These are phyloP conservation scores for Empidonax alnorum DNA, from an alignment of 2,113 vertebrate species.

Conservation along the genomic window DNA sequence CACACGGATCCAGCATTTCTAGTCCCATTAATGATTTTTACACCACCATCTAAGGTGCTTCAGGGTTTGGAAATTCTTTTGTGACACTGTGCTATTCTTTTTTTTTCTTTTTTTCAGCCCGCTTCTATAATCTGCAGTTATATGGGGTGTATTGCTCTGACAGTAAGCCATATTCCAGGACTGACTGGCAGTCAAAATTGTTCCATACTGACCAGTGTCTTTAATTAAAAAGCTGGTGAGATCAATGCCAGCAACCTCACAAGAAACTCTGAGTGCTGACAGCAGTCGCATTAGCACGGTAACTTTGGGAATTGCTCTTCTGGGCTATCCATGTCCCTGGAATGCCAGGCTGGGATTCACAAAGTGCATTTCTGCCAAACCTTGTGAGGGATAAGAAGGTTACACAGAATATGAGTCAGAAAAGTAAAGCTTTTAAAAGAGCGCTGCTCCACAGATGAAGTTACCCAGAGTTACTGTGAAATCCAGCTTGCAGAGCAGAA, in stretches of 20 bases:
- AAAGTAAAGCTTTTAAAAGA: slow-evolving; percentile 2
- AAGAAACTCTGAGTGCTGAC: slow-evolving; percentile 11
- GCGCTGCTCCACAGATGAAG: not conserved
- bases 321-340: not conserved
- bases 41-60: slow-evolving; percentile 1
- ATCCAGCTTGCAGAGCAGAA: not conserved
- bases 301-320: slow-evolving; percentile 27
- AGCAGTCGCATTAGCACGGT: not conserved
- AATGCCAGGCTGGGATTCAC: not conserved
- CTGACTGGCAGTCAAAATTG: not conserved
- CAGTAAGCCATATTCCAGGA: not conserved
- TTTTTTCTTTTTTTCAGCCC: not conserved
- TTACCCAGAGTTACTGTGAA: not conserved
- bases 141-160: not conserved
- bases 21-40: not conserved
- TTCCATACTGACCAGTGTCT: not conserved
- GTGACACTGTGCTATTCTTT: not conserved
- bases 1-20: not conserved
- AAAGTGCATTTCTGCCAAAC: not conserved
- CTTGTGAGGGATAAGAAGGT: not conserved
- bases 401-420: not conserved
- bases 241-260: not conserved
- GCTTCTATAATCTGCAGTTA: not conserved
- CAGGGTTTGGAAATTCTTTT: not conserved
- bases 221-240: not conserved